A percentile compares a stretch with the other conserved stretches of the same genome.
phyloP scores from a whole-genome alignment of 1,140 invertebrate species.

The Delia radicum region DNA sequence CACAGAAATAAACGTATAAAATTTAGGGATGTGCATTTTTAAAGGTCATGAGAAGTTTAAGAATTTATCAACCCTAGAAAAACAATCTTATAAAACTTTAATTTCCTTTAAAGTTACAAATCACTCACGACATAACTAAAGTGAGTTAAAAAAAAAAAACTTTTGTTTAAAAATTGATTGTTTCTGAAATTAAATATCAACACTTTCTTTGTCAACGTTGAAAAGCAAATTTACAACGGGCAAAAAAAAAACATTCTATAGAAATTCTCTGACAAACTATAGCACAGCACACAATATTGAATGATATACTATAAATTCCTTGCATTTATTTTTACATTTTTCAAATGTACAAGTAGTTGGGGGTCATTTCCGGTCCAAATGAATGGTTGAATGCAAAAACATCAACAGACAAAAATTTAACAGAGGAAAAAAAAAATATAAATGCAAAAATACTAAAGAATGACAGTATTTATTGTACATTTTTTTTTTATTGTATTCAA shows the following conservation, averaged over 20 bases:
- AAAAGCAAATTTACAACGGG: not conserved
- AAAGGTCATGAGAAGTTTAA: no score
- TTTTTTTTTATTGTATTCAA: not conserved
- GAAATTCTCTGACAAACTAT: not conserved
- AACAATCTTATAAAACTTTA: no score
- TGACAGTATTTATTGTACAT: not conserved
- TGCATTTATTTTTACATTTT: not conserved
- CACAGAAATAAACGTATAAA: no score
- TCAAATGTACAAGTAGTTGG: not conserved
- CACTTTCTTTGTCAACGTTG: not conserved
- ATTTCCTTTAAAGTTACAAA: not conserved
- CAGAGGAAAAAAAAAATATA: not conserved
- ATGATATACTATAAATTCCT: not conserved
- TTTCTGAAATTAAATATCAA: not conserved
- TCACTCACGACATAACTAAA: no score
- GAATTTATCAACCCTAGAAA: no score
- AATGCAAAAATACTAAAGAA: not conserved
- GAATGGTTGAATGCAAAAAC: constrained; percentile 7
- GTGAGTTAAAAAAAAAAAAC: no score
- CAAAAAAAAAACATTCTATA: not conserved
- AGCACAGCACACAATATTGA: not conserved
- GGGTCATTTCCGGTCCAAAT: constrained; percentile 17
- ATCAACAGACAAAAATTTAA: not conserved
- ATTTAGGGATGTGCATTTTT: no score
- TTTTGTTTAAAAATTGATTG: not conserved